Conservation (phyloP, 2,888 invertebrate genomes). For the Dasypolia templi region DNA sequence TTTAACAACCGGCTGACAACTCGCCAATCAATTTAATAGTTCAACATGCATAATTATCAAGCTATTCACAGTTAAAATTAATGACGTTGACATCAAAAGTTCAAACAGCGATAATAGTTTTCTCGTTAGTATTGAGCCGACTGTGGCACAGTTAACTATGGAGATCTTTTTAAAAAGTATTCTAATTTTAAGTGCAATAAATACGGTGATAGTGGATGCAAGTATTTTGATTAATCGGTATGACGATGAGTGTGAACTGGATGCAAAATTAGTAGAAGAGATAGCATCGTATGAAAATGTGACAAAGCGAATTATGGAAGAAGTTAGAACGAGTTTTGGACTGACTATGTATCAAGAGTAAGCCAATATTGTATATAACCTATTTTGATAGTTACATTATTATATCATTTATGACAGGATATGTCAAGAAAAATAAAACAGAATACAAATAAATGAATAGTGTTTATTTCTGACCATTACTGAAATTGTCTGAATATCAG, state of each 20-base stretch:
- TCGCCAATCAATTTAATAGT: constrained; percentile 9
- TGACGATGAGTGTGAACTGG: constrained; percentile 68
- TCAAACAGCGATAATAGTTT: constrained; percentile 48
- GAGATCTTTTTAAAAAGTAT: constrained; percentile 46
- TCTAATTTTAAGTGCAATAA: constrained; percentile 51
- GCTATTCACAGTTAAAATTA: constrained; percentile 8
- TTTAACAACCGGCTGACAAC: not conserved
- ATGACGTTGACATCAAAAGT: constrained; percentile 43
- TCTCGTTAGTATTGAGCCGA: constrained; percentile 48
- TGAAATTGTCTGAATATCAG: not conserved
- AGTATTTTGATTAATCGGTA: constrained; percentile 69
- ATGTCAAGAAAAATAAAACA: not conserved
- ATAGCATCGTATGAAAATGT: constrained; percentile 89
- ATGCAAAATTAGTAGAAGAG: constrained; percentile 80
- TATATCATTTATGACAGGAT: not conserved
- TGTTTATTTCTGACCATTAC: not conserved
- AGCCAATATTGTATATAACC: constrained; percentile 48
- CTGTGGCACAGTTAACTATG: constrained; percentile 48
- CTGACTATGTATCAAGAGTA: constrained; percentile 88
- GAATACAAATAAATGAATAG: too few species aligned
- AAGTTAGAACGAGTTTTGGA: constrained; percentile 84
- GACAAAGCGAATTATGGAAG: constrained; percentile 86
- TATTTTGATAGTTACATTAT: not conserved
- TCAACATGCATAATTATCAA: constrained; percentile 21
- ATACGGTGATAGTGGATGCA: constrained; percentile 50